Percentiles rank a stretch among this genome's conserved stretches.
Conservation (phyloP, 2,113 vertebrate species). For the Calidris pugnax region DNA sequence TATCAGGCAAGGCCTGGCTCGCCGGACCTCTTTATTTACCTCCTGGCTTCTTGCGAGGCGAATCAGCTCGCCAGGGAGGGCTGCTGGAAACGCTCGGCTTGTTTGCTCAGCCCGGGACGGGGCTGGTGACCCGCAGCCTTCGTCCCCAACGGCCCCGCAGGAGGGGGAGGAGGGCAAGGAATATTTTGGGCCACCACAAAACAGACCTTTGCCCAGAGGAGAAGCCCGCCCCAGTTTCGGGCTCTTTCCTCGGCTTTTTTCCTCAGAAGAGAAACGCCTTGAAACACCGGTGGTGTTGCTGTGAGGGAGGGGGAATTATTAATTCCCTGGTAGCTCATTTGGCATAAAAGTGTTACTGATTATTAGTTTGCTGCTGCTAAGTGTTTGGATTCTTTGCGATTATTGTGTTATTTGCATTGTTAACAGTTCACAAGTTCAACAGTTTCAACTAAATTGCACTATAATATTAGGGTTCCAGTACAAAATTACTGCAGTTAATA, state of each 20-base stretch:
- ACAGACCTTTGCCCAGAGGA: neutral
- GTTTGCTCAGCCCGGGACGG: slow-evolving; percentile 3
- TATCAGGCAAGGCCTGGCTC: slow-evolving; percentile 44
- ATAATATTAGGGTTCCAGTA: slow-evolving; percentile 44
- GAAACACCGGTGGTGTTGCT: neutral
- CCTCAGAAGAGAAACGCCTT: neutral
- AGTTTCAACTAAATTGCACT: slow-evolving; percentile 41
- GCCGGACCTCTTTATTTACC: slow-evolving; percentile 42
- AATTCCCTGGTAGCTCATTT: slow-evolving; percentile 34
- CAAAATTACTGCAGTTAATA: slow-evolving; percentile 36
- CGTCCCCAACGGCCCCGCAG: neutral
- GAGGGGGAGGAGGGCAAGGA: slow-evolving; percentile 1
- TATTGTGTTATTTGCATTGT: slow-evolving; percentile 51
- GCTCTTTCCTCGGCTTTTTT: neutral
- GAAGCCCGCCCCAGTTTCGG: neutral
- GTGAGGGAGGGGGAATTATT: slow-evolving; percentile 14
- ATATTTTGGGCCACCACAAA: neutral
- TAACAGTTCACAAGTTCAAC: slow-evolving; percentile 54
- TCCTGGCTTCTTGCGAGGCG: neutral
- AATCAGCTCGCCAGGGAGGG: neutral
- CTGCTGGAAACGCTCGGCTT: neutral
- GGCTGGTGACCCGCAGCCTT: neutral
- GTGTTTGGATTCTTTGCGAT: slow-evolving; percentile 34
- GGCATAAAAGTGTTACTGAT: slow-evolving; percentile 34
- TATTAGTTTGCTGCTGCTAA: slow-evolving; percentile 37